Evolutionary conservation across 2,797 vertebrate genomes (phyloP), one percentile per base, ranked within the genome.

Genomic region (Spea hammondii): DNA sequence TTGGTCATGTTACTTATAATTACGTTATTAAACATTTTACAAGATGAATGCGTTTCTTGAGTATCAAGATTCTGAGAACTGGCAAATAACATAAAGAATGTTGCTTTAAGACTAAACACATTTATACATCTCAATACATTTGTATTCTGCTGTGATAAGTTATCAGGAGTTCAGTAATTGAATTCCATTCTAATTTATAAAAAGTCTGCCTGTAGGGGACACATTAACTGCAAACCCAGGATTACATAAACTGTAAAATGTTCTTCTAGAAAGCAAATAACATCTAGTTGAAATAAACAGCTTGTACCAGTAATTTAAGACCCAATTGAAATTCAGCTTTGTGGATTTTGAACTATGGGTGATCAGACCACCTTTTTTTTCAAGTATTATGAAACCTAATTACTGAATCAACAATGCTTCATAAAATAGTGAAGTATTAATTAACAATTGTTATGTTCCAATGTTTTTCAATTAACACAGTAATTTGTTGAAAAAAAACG

Each of bases 91-190:
- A 32, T 32, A 5, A 17, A 3, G 65, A 59, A 66, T 72, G 77
- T 12, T 79, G 83, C 82, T 88, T 88, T 84, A 76, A 82, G 85
- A 79, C 60, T 2, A 1, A 83, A 78, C 65, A 70, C 85, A 81
- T 77, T 86, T 85, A 86, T 78, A 77, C 73, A 82, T 87, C 80
- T 86, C 86, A 84, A 89, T 79, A 72, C 83, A 89, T 89, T 89
- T 89, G 86, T 87, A 86, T 89, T 90, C 87, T 84, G 84, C 84
- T 83, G 83, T 87, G 87, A 88, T 85, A 89, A 86, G 85, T 88
- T 88, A 90, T 89, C 87, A 86, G 83, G 62, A 87, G 83, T 87
- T 87, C 83, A 82, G 87, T 90, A 90, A 91, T 89, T 91, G 88
- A 90, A 89, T 89, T 89, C 86, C 85, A 85, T 85, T 85, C 86